These are phyloP conservation scores for Falco rusticolus DNA, from an alignment of 2,797 vertebrate species.

Conservation along the genomic window DNA sequence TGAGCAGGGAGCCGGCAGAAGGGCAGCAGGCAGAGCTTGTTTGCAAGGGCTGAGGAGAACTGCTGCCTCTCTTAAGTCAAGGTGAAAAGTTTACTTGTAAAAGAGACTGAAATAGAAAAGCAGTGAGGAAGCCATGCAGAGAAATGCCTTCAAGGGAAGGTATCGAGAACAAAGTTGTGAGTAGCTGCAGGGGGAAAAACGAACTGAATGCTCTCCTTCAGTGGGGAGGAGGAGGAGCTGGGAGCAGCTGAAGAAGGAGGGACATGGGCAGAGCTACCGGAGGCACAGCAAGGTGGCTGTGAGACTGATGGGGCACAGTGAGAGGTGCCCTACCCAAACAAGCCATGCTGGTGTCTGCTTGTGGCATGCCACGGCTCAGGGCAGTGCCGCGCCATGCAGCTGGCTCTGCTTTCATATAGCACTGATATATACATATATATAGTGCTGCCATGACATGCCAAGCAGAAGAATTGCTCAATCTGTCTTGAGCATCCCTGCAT, in stretches of 20 bases:
- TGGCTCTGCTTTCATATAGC: not conserved
- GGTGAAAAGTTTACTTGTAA: not conserved
- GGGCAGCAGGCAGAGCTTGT: not conserved
- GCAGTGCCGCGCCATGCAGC: not conserved
- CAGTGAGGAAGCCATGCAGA: not conserved
- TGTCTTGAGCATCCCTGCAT: not conserved
- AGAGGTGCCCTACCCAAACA: not conserved
- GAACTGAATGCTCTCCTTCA: not conserved
- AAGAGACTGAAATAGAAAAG: not conserved
- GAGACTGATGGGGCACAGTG: not conserved
- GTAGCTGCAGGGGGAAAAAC: fast-evolving
- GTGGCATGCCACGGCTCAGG: not conserved
- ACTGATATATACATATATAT: too few species aligned
- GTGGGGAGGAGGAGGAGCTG: not conserved
- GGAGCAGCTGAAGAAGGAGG: not conserved
- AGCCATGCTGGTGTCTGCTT: not conserved
- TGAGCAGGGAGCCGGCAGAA: not conserved
- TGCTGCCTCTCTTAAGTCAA: not conserved
- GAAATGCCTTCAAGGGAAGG: not conserved
- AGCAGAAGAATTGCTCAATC: not conserved
- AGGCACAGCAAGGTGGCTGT: not conserved
- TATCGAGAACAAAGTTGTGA: not conserved
- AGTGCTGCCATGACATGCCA: not conserved
- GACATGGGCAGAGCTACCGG: not conserved
- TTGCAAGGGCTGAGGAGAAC: not conserved